A percentile compares a stretch with the other conserved stretches of the same genome.
Conservation (phyloP, 2,888 invertebrate species). For the Tanypteryx hageni region DNA sequence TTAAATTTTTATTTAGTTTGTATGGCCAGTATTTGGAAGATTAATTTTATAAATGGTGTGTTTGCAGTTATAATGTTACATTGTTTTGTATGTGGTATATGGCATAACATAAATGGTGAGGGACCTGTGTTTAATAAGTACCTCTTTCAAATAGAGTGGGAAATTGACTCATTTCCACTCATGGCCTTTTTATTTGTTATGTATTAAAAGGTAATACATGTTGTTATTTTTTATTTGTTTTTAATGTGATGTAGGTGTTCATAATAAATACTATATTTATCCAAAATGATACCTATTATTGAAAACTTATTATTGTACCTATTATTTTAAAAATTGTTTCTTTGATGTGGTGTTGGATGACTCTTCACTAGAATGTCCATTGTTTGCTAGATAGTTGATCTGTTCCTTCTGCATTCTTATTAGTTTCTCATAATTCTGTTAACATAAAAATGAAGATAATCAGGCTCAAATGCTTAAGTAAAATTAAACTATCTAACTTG, state of each 20-base stretch:
- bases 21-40: not conserved
- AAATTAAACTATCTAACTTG: not conserved
- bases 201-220: not conserved
- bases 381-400: constrained; percentile 70
- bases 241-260: constrained; percentile 25
- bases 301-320: too few species aligned
- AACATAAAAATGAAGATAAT: constrained; percentile 66
- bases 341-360: not conserved
- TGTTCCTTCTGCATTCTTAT: constrained; percentile 76
- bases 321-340: constrained; percentile 5
- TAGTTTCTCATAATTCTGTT: constrained; percentile 74
- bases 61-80: not conserved
- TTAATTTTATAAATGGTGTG: not conserved
- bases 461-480: not conserved
- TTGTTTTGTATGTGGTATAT: not conserved
- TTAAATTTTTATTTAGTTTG: not conserved
- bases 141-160: not conserved
- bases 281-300: too few species aligned
- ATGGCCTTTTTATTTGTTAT: not conserved
- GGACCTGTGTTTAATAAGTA: not conserved
- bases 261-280: constrained; percentile 38
- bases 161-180: not conserved
- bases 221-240: constrained; percentile 10
- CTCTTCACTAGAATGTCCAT: not conserved
- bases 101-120: not conserved